Evolutionary conservation across 2,113 vertebrate genomes (phyloP).

Genomic region (Dasyornis broadbenti): DNA sequence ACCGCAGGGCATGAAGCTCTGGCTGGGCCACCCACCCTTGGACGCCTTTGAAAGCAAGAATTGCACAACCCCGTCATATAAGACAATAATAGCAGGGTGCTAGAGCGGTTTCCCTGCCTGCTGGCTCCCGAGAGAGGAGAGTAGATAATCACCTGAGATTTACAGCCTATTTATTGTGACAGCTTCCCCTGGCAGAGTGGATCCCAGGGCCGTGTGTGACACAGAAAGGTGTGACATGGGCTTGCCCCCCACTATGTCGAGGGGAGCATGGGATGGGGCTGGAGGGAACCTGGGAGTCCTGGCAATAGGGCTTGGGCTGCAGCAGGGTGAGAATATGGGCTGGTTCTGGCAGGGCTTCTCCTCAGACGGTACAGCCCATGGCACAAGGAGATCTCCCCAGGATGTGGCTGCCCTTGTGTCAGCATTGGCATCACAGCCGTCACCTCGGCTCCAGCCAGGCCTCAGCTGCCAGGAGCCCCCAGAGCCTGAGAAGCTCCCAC

Average conservation of each 20-base stretch:
- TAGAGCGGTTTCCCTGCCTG: not conserved
- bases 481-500: rapidly evolving
- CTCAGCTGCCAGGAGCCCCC: not conserved
- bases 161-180: rapidly evolving
- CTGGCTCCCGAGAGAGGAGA: not conserved
- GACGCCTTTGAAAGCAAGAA: not conserved
- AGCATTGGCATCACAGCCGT: not conserved
- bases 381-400: not conserved
- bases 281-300: not conserved
- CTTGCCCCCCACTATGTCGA: not conserved
- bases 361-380: rapidly evolving
- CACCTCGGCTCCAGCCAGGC: not conserved
- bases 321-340: not conserved
- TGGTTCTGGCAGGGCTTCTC: rapidly evolving
- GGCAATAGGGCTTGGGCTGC: rapidly evolving
- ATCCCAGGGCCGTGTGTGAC: rapidly evolving
- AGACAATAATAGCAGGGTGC: not conserved
- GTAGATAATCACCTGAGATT: not conserved
- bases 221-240: not conserved
- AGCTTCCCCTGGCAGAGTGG: rapidly evolving
- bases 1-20: rapidly evolving
- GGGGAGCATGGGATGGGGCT: not conserved
- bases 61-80: not conserved
- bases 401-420: too few species aligned
- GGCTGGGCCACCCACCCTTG: rapidly evolving